phyloP scores from a whole-genome alignment of 2,113 vertebrate species.

The Coracopsis vasa region DNA sequence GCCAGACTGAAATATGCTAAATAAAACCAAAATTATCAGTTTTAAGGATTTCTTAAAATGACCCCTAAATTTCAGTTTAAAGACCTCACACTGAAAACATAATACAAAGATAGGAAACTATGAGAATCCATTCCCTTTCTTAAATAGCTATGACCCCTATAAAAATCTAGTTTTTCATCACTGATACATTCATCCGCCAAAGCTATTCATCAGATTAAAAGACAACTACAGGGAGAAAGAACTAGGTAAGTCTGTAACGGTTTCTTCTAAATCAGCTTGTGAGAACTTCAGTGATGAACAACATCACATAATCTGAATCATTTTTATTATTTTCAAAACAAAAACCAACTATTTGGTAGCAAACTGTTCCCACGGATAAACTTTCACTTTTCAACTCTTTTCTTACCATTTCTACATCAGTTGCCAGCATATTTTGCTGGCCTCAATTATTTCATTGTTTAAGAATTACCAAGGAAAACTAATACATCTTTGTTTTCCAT shows the following conservation, averaged over 20 bases:
- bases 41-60: not conserved
- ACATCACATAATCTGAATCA: not conserved
- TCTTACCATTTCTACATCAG: not conserved
- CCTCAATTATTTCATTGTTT: not conserved
- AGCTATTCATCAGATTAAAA: constrained; percentile 12
- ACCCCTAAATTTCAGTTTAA: not conserved
- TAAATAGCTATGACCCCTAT: not conserved
- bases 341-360: constrained; percentile 44
- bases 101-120: not conserved
- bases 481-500: not conserved
- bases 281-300: constrained; percentile 23
- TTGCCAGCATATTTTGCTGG: constrained; percentile 19
- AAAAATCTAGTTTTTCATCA: not conserved
- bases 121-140: not conserved
- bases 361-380: constrained; percentile 17
- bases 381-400: not conserved
- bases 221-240: not conserved
- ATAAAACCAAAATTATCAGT: not conserved
- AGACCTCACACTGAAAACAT: rapidly evolving
- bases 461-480: not conserved
- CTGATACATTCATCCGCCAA: not conserved
- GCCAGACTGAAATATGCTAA: not conserved
- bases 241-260: not conserved
- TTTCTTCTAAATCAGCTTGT: constrained; percentile 32
- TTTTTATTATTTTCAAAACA: constrained; percentile 52